Evolutionary conservation across 2,797 vertebrate genomes (phyloP).

Genomic region (Alectoris magna): DNA sequence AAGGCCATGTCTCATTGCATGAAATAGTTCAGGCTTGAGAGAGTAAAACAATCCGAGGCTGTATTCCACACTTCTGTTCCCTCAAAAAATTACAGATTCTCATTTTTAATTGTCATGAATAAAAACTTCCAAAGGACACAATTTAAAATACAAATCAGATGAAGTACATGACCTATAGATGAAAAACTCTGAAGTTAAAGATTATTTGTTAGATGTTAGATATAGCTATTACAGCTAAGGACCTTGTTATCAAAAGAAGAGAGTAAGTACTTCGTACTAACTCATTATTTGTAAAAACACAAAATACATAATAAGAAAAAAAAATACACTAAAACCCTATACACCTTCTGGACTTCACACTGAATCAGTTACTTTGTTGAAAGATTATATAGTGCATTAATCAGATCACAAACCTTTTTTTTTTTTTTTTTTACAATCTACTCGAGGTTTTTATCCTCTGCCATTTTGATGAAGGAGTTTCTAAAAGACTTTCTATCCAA

Average conservation of each 20-base stretch:
- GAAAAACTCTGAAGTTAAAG: not conserved
- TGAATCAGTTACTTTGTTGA: not conserved
- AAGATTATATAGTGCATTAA: not conserved
- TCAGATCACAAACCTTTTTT: not conserved
- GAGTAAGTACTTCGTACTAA: conserved; percentile 42
- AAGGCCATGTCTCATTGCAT: conserved; percentile 51
- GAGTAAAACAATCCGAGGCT: conserved; percentile 47
- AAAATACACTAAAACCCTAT: not conserved
- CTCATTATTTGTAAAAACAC: not conserved
- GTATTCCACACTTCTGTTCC: conserved; percentile 49
- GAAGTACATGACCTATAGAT: not conserved
- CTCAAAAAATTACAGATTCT: conserved; percentile 50
- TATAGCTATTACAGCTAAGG: not conserved
- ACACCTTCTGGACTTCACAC: not conserved
- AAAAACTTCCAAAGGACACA: conserved; percentile 61
- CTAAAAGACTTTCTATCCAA: not conserved
- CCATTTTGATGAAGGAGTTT: not conserved
- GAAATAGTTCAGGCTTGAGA: conserved; percentile 49
- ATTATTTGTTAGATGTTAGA: not conserved
- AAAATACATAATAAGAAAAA: not conserved
- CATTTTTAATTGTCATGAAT: conserved; percentile 36
- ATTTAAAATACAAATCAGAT: conserved; percentile 48
- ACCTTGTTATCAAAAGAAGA: conserved; percentile 42
- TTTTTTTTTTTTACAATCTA: not conserved
- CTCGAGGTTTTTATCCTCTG: not conserved